Evolutionary conservation across 2,797 vertebrate genomes (phyloP), one percentile per base, ranked within the genome.

Genomic region (Dromococcyx pavoninus): DNA sequence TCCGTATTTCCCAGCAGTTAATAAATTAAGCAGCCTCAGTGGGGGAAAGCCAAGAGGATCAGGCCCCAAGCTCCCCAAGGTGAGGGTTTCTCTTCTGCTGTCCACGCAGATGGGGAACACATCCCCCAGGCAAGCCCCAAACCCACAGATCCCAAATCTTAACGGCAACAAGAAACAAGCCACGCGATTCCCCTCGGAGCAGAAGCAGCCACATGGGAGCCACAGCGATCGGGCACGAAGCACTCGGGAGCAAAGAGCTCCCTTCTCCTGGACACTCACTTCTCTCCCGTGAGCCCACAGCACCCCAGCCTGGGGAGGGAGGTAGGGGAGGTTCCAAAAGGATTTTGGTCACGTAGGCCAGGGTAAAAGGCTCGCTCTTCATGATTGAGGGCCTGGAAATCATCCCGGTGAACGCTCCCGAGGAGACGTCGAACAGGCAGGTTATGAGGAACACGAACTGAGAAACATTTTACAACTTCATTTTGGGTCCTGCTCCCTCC

Each of bases 11-110:
- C 72, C 89, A 93, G 91, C 91, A 91, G 71, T 95, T 79, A 91
- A 97, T 96, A 97, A 97, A 95, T 97, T 96, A 96, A 96, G 93
- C 88, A 95, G 92, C 93, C 81, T 80, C 70, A 5, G 77, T 16
- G 74, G 76, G 80, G 62, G 71, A 41, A 87, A 94, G 82, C 88
- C 19, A 8, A 92, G 74, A 89, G 72, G 50, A 46, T 46, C 14
- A 27, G 2, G 2, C 61, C 73, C 88, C 13, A n/a, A 5, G 64
- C 69, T 54, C 64, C 83, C 39, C 17, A 1, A 33, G 77, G 60
- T 7, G 7, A 60, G 21, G 41, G 5, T 64, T 62, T 44, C 39
- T 41, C 14, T 51, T 48, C 72, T 58, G 71, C 83, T 9, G 4
- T 30, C 70, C 48, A 5, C 7, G 2, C 53, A 19, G 79, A 4